Evolutionary conservation across 2,113 vertebrate genomes (phyloP), one percentile per base, ranked within the genome.

Genomic region (Melanerpes formicivorus): DNA sequence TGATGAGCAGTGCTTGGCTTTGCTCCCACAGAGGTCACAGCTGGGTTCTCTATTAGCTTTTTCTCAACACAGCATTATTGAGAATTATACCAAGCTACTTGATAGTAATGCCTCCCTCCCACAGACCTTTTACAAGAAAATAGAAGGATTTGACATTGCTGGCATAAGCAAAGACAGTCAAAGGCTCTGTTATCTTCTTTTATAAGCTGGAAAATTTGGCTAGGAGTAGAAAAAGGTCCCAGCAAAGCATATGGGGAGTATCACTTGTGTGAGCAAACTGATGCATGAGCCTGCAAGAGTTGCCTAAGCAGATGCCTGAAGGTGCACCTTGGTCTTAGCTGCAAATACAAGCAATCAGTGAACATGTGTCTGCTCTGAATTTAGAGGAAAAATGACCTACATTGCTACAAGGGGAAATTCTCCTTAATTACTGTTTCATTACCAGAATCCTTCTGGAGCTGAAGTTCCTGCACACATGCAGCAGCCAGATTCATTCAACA

Each of bases 1-100:
- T 95, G 94, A 95, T 75, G 91, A 89, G 77, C 81, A 80, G 72
- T 0, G 1, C 62, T 84, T 92, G 94, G 90, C 87, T 87, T 34
- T 56, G 82, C 89, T 89, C 84, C 87, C 87, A 14, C 75, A 62
- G 37, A 86, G 90, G 87, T 93, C 87, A 62, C 95, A 95, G 95
- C 95, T 95, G 95, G 85, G 76, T 63, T 88, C 27, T 88, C 86
- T 90, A 32, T 95, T 83, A 95, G 80, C 69, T 90, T 93, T 59
- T 86, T 48, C 66, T 93, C 65, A 94, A 88, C 80, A 54, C 85
- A 91, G 82, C 54, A 19, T 93, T 92, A 90, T 85, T 90, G 95
- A 95, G 89, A 48, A 81, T 92, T 80, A 78, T 14, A 81, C 54
- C 65, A 37, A 80, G 69, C 60, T 87, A 71, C 44, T 92, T 3